These are phyloP conservation scores for Trididemnum miniatum DNA, from an alignment of 23 tunicate genomes.

Conservation along the genomic window DNA sequence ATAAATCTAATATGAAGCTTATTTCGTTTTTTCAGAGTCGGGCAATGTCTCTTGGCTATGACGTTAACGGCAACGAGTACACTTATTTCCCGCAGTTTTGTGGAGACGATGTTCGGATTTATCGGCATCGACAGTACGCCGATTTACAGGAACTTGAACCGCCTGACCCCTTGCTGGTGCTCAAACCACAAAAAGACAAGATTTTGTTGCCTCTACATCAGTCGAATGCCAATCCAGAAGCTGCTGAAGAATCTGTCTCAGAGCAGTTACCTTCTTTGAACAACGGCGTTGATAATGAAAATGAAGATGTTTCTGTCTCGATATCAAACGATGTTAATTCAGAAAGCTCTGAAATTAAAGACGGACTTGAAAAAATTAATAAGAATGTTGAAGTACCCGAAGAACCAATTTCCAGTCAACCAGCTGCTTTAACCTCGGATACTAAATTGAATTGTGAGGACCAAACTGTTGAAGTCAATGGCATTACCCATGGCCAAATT, in stretches of 20 bases:
- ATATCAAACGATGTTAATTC: not conserved
- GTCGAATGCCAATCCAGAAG: no score
- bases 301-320: not conserved
- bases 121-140: conserved; percentile 57
- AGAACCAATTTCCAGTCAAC: not conserved
- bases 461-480: not conserved
- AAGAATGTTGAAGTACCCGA: not conserved
- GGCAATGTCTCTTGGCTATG: conserved; percentile 65
- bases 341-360: not conserved
- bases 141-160: not conserved
- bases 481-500: not conserved
- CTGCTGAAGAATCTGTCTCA: no score
- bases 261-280: no score
- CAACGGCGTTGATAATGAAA: not conserved
- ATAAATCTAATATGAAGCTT: no score
- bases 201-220: no score
- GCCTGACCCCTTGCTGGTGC: conserved; percentile 2
- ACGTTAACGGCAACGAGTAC: conserved; percentile 58
- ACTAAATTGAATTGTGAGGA: not conserved
- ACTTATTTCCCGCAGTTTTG: conserved; percentile 87
- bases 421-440: not conserved
- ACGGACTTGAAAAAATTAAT: no score
- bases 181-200: not conserved
- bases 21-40: conserved; percentile 39
- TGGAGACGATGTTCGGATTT: conserved; percentile 70